Conservation (phyloP, 1,140 invertebrate genomes). For the Calosoma granatense region DNA sequence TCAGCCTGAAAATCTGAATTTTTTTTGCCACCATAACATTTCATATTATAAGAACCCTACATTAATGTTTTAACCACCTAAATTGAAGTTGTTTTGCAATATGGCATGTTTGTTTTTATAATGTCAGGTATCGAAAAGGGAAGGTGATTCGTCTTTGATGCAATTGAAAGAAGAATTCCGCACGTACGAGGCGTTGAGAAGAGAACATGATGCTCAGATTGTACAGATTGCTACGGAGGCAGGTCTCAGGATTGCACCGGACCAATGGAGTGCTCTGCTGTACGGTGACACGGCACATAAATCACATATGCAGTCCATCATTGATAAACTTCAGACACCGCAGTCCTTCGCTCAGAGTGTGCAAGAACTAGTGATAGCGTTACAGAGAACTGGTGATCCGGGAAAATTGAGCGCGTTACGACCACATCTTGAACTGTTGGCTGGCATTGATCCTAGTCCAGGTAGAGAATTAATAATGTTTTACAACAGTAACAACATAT, state of each 20-base stretch:
- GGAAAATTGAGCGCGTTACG: conserved; percentile 68
- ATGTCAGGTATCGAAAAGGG: conserved; percentile 95
- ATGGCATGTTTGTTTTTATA: too few species aligned
- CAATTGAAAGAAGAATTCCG: conserved; percentile 97
- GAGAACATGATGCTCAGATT: conserved; percentile 97
- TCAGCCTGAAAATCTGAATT: too few species aligned
- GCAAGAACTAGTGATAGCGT: conserved; percentile 83
- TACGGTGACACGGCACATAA: conserved; percentile 94
- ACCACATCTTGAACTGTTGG: conserved; percentile 73
- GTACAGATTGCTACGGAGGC: conserved; percentile 96
- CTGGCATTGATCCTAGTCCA: conserved; percentile 72
- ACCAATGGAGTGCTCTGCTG: conserved; percentile 94
- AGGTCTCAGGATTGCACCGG: conserved; percentile 90
- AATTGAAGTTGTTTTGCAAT: too few species aligned
- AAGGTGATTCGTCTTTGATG: conserved; percentile 97
- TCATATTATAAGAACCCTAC: too few species aligned
- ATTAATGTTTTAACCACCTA: too few species aligned
- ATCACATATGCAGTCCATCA: conserved; percentile 98
- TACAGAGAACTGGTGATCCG: conserved; percentile 85
- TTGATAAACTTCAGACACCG: conserved; percentile 87
- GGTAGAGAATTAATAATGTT: conserved; percentile 40
- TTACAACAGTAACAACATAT: conserved; percentile 16
- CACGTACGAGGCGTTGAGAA: conserved; percentile 82
- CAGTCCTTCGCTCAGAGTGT: conserved; percentile 84
- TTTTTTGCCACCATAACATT: too few species aligned